Base-by-base conservation (phyloP, 2,888 invertebrate species). In the Tenthredo notha region DNA sequence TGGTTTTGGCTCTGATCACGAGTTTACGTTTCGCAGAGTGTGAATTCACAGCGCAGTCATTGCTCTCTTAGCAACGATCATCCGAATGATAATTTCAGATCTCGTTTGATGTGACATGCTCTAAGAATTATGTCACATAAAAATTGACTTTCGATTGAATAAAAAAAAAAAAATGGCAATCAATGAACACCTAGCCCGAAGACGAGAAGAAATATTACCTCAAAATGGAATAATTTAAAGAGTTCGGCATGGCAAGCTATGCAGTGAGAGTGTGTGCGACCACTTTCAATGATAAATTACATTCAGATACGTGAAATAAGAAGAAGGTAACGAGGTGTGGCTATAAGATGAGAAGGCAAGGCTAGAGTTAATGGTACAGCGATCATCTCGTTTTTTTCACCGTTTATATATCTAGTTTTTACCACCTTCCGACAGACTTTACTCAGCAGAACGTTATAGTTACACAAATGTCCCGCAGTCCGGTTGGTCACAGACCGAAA, bases 351-450 rank as follows among this genome's bases (percentile, higher is more conserved):
- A 43, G 89, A 90, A 91, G 91, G 91, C 89, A 91, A 92, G 91
- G 91, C 89, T 90, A 90, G 58, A 91, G 90, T 91, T 89, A 90
- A 90, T 85, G 90, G 88, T 86, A 87, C 87, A 88, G 61, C 87
- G 88, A 89, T 88, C 90, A 87, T 86, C 87, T 85, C 65, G 37
- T 9, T 5, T 74, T 74, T 25, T 40, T n/a, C 43, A 40, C 43
- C 25, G 21, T 43, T 12, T 43, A 21, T 43, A 21, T 43, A 29
- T 21, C n/a, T 21, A 21, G 10, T 43, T 74, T 33, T 18, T 67
- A 15, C 67, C 67, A 67, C 33, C 7, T 67, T 67, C 33, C 0
- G 18, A 67, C 15, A 67, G 15, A 43, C 40, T 72, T 43, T 12
- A 25, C 21, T 12, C 15, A 43, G 29, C 72, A 25, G 40, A 74